Percentiles rank a stretch among this genome's conserved stretches.
These are phyloP conservation scores for Dorcus hopei DNA, from an alignment of 2,888 invertebrate species.

Conservation along the genomic window DNA sequence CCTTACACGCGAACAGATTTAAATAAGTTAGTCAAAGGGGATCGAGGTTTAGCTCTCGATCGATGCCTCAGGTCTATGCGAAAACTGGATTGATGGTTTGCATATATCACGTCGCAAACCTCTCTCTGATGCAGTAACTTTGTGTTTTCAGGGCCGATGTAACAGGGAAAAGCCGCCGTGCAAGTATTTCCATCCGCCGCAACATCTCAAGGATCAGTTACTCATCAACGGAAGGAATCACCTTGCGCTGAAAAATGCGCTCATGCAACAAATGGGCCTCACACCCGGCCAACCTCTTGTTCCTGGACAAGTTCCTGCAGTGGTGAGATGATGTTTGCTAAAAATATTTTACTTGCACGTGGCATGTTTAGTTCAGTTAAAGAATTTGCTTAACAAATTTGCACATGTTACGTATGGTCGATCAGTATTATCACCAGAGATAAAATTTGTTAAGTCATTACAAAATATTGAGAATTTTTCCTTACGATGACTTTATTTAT, in stretches of 20 bases:
- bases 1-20: neutral
- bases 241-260: conserved; percentile 96
- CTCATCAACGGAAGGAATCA: conserved; percentile 99
- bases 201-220: conserved; percentile 99
- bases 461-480: too few relatives aligned
- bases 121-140: too few relatives aligned
- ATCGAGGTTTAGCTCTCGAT: neutral
- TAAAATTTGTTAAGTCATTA: too few relatives aligned
- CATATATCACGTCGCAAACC: neutral
- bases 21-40: neutral
- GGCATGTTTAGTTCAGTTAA: conserved; percentile 16
- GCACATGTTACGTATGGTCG: conserved; percentile 12
- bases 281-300: conserved; percentile 87
- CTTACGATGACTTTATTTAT: too few relatives aligned
- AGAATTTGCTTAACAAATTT: conserved; percentile 14
- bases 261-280: conserved; percentile 95
- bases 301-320: conserved; percentile 89
- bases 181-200: conserved; percentile 99
- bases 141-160: conserved; percentile 89
- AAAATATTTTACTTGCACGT: neutral
- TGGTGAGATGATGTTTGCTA: conserved; percentile 63
- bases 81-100: conserved; percentile 13
- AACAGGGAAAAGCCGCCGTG: conserved; percentile 99
- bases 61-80: neutral
- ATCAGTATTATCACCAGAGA: neutral